Conservation (phyloP, 2,888 invertebrate genomes). For the Eupithecia pulchellata region DNA sequence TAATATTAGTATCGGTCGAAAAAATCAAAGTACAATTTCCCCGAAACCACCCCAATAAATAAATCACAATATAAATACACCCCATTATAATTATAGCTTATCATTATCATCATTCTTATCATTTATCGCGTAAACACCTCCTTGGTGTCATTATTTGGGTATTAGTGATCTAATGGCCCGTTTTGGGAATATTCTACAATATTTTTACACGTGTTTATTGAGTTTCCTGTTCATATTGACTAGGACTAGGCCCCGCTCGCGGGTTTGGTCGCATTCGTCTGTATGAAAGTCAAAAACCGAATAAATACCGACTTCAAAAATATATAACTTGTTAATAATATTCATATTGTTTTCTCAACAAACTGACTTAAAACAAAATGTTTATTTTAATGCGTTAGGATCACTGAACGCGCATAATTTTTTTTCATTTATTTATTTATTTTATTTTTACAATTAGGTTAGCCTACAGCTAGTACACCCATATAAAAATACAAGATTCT, state of each 20-base stretch:
- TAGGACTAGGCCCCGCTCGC: not conserved
- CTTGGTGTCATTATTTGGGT: constrained; percentile 43
- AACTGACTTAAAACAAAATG: no score
- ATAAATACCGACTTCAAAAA: no score
- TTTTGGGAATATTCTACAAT: constrained; percentile 21
- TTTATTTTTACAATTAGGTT: no score
- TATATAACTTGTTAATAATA: no score
- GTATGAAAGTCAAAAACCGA: no score
- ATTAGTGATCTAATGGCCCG: constrained; percentile 39
- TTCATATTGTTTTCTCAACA: no score
- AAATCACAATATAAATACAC: constrained; percentile 36
- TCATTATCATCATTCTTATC: constrained; percentile 28
- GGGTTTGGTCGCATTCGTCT: not conserved
- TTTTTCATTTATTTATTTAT: no score
- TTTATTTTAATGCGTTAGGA: no score
- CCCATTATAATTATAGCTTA: constrained; percentile 36
- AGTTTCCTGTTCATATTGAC: not conserved
- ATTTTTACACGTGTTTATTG: not conserved
- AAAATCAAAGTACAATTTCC: constrained; percentile 41
- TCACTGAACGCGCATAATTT: no score
- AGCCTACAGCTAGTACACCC: no score
- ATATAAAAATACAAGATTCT: no score
- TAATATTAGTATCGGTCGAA: no score
- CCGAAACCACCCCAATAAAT: constrained; percentile 35
- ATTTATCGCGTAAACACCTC: constrained; percentile 41